These are phyloP conservation scores for Dendrophyllia cribrosa DNA, from an alignment of 64 coral and sea anemone genomes.

Conservation along the genomic window DNA sequence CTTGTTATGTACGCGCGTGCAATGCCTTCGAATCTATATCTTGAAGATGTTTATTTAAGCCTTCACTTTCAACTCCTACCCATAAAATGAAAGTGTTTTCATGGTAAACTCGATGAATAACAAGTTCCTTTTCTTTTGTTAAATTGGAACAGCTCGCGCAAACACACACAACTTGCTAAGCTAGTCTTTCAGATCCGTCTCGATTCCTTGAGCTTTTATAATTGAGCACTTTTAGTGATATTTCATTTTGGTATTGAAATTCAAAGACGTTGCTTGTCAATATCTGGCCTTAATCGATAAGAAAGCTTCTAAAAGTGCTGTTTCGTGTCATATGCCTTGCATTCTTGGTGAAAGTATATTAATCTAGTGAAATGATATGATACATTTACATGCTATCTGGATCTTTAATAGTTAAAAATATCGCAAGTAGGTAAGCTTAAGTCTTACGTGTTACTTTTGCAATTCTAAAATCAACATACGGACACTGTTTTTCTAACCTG, in stretches of 20 bases:
- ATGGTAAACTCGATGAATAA: neutral
- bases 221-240: neutral
- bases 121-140: too few species aligned
- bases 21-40: neutral
- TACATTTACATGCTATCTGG: neutral
- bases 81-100: neutral
- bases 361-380: neutral
- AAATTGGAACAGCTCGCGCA: too few species aligned
- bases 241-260: neutral
- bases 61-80: neutral
- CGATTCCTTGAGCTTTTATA: neutral
- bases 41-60: neutral
- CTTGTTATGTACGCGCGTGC: neutral
- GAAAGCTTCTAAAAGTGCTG: neutral
- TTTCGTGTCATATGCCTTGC: neutral
- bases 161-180: neutral
- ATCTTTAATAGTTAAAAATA: neutral
- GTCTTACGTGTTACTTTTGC: neutral
- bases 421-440: neutral
- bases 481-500: neutral
- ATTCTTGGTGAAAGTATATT: neutral
- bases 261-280: constrained; percentile 10
- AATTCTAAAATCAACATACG: neutral
- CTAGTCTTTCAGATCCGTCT: constrained; percentile 3
- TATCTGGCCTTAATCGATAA: constrained; percentile 3